Conservation (phyloP, 2,113 vertebrate genomes). For the Ophthalmolycus amberensis region DNA sequence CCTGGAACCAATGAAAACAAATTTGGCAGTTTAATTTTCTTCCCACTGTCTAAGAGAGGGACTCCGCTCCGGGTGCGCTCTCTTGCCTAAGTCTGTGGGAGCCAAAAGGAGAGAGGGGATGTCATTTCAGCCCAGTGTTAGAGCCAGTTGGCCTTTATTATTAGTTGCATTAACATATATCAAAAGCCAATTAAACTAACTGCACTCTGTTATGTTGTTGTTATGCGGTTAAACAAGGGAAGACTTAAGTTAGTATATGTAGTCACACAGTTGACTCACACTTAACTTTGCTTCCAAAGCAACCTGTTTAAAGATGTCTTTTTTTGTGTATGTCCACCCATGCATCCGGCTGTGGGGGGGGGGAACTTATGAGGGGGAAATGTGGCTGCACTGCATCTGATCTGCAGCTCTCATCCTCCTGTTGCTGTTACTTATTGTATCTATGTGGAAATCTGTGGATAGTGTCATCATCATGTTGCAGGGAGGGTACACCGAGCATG, state of each 20-base stretch:
- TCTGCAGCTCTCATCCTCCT: conserved; percentile 9
- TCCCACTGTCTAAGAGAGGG: conserved; percentile 83
- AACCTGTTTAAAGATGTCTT: conserved; percentile 46
- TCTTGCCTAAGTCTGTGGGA: conserved; percentile 67
- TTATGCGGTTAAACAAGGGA: conserved; percentile 66
- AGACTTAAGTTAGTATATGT: conserved; percentile 63
- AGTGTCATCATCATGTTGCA: conserved; percentile 35
- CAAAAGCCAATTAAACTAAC: conserved; percentile 86
- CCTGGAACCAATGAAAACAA: conserved; percentile 87
- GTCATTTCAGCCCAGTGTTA: conserved; percentile 71
- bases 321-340: not conserved
- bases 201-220: conserved; percentile 78
- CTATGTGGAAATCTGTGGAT: conserved; percentile 43
- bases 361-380: not conserved
- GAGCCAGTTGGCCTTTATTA: conserved; percentile 81
- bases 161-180: conserved; percentile 84
- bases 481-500: conserved; percentile 37
- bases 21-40: conserved; percentile 89
- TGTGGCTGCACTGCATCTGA: not conserved
- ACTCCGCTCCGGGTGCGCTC: conserved; percentile 75
- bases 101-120: conserved; percentile 63
- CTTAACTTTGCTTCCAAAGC: conserved; percentile 56
- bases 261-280: conserved; percentile 59
- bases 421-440: conserved; percentile 33
- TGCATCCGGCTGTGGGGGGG: not conserved